These are phyloP conservation scores for Pluvialis apricaria DNA, from an alignment of 2,113 vertebrate species.

Conservation along the genomic window DNA sequence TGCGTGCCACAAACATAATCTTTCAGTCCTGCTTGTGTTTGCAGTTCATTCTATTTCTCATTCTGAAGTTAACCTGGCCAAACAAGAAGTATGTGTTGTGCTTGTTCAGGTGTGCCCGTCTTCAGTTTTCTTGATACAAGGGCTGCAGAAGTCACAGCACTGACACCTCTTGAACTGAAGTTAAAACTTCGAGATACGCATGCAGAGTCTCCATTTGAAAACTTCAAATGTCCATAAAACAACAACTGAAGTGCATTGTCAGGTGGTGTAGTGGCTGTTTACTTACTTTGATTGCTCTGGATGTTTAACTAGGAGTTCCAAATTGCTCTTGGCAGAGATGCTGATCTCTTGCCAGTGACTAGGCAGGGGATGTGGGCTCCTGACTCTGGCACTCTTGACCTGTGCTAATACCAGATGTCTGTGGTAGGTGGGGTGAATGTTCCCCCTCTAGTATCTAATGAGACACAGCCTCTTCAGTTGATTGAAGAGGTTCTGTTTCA, in stretches of 20 bases:
- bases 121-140: not conserved
- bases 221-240: not conserved
- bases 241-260: not conserved
- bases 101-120: not conserved
- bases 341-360: not conserved
- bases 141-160: not conserved
- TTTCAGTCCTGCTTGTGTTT: not conserved
- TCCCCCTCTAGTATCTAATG: not conserved
- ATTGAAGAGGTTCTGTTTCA: not conserved
- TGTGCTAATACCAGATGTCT: not conserved
- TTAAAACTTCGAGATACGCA: not conserved
- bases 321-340: not conserved
- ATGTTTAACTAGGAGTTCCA: not conserved
- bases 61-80: not conserved
- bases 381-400: not conserved
- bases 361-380: too few species aligned
- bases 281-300: not conserved
- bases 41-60: not conserved
- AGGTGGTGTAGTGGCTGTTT: not conserved
- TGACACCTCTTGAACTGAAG: not conserved
- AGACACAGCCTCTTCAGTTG: not conserved
- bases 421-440: not conserved
- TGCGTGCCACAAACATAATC: not conserved
- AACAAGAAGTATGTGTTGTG: not conserved
- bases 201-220: not conserved